These are phyloP conservation scores for Scrobipalpa costella DNA, from an alignment of 2,888 invertebrate species.

Conservation along the genomic window DNA sequence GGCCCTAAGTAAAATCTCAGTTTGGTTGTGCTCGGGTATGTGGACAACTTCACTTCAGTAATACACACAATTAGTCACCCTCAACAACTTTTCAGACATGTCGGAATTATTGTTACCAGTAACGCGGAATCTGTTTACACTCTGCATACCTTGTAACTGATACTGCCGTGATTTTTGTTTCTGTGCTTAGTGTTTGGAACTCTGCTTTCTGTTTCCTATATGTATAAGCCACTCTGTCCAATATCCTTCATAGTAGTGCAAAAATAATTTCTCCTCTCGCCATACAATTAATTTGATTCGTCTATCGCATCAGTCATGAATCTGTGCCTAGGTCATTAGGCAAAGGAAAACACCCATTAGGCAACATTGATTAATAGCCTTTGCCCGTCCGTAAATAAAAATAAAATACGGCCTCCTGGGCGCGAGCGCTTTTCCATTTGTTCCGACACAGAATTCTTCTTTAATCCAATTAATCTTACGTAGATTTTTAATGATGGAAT, in stretches of 20 bases:
- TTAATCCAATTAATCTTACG: neutral
- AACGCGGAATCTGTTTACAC: too few relatives aligned
- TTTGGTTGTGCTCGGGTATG: too few relatives aligned
- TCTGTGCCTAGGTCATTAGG: constrained; percentile 57
- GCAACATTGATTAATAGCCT: constrained; percentile 62
- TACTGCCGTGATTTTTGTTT: too few relatives aligned
- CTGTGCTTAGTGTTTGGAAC: too few relatives aligned
- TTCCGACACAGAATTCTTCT: neutral
- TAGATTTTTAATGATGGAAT: neutral
- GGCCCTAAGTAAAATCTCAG: too few relatives aligned
- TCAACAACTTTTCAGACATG: too few relatives aligned
- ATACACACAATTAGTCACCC: too few relatives aligned
- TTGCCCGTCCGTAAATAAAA: constrained; percentile 55
- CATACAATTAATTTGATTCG: constrained; percentile 41
- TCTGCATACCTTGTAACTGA: too few relatives aligned
- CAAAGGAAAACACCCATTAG: constrained; percentile 63
- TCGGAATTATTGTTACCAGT: too few relatives aligned
- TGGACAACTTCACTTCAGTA: too few relatives aligned
- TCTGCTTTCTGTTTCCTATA: too few relatives aligned
- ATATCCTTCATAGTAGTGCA: neutral
- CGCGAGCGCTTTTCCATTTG: constrained; percentile 4
- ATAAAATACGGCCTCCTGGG: constrained; percentile 55
- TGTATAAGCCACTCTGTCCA: too few relatives aligned
- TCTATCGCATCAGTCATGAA: constrained; percentile 41
- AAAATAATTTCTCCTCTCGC: neutral